Evolutionary conservation across 1,140 invertebrate species (phyloP).

Genomic region (Lysiphlebus fabarum): DNA sequence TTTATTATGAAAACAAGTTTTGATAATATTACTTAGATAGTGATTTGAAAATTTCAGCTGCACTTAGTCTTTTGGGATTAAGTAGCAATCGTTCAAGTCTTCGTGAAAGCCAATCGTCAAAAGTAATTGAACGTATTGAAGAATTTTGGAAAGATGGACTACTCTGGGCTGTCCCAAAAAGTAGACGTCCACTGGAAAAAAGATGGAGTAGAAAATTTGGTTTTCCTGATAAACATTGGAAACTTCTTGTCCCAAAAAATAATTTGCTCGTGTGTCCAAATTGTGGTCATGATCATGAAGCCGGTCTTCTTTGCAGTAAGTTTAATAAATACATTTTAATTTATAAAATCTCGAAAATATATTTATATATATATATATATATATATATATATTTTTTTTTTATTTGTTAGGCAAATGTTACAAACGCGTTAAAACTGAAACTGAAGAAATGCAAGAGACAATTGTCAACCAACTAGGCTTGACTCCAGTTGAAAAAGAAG

Average conservation of each 20-base stretch:
- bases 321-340: constrained; percentile 30
- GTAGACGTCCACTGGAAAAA: constrained; percentile 70
- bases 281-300: constrained; percentile 80
- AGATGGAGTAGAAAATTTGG: constrained; percentile 71
- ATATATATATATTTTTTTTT: constrained; percentile 5
- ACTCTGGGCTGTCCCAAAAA: constrained; percentile 77
- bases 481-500: constrained; percentile 75
- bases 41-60: constrained; percentile 30
- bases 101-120: constrained; percentile 29
- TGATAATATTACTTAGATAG: not conserved
- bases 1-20: too few relatives aligned
- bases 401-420: constrained; percentile 68
- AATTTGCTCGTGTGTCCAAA: constrained; percentile 71
- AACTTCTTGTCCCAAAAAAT: constrained; percentile 67
- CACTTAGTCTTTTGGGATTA: constrained; percentile 37
- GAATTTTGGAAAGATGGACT: constrained; percentile 71
- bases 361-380: too few relatives aligned
- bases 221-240: constrained; percentile 61
- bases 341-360: constrained; percentile 15
- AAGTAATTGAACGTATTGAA: constrained; percentile 51
- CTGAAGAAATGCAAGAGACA: constrained; percentile 69
- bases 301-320: constrained; percentile 75
- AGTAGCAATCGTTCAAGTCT: constrained; percentile 31
- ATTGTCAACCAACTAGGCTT: constrained; percentile 72
- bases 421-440: constrained; percentile 74